phyloP scores from a whole-genome alignment of 2,797 vertebrate species.

The Carapus acus region DNA sequence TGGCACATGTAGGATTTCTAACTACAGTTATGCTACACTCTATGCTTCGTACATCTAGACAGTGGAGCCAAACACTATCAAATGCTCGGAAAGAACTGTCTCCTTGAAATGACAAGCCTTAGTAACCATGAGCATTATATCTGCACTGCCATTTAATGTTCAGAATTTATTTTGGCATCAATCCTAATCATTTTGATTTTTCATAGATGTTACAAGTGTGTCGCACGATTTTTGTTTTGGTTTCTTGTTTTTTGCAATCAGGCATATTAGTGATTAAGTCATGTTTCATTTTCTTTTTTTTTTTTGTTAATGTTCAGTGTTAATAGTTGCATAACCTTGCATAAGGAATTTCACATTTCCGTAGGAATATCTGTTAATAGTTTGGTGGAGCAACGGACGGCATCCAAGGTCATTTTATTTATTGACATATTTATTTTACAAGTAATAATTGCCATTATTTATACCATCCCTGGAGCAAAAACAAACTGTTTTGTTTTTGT shows the following conservation, averaged over 20 bases:
- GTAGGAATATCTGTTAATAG: slow-evolving; percentile 19
- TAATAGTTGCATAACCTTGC: slow-evolving; percentile 22
- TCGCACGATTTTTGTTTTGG: no score
- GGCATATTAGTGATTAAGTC: neutral
- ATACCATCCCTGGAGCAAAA: slow-evolving; percentile 52
- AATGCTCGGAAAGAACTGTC: slow-evolving; percentile 20
- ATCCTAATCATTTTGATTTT: slow-evolving; percentile 8
- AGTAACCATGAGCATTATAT: slow-evolving; percentile 38
- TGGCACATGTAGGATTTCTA: slow-evolving; percentile 63
- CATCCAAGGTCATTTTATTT: slow-evolving; percentile 68
- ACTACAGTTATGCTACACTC: slow-evolving; percentile 42
- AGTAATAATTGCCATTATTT: slow-evolving; percentile 69
- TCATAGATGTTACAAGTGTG: slow-evolving; percentile 9
- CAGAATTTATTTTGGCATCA: slow-evolving; percentile 8
- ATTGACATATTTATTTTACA: slow-evolving; percentile 76
- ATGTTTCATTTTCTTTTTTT: slow-evolving; percentile 2
- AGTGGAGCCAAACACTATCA: slow-evolving; percentile 30
- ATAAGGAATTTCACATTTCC: slow-evolving; percentile 43
- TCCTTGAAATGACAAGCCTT: slow-evolving; percentile 21
- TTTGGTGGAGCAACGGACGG: slow-evolving; percentile 26
- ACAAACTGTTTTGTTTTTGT: neutral
- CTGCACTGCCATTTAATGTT: slow-evolving; percentile 21
- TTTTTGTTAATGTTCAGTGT: slow-evolving; percentile 45
- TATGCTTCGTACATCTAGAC: slow-evolving; percentile 36
- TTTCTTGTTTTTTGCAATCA: slow-evolving; percentile 3